These are phyloP conservation scores for Symphodus melops DNA, from an alignment of 2,113 vertebrate genomes.

Conservation along the genomic window DNA sequence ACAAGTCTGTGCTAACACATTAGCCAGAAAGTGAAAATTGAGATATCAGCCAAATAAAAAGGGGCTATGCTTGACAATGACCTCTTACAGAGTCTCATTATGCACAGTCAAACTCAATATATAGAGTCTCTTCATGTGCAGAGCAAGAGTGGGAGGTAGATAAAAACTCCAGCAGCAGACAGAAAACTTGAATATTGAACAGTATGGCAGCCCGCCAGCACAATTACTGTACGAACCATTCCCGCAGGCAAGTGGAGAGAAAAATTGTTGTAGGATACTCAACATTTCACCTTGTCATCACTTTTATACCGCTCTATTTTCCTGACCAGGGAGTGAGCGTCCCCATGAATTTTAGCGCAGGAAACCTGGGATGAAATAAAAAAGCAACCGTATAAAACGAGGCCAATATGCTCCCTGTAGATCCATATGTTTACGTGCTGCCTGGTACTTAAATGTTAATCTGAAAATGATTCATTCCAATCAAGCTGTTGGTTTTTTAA, in stretches of 20 bases:
- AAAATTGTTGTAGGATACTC: constrained; percentile 64
- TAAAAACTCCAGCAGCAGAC: constrained; percentile 21
- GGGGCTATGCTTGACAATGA: constrained; percentile 54
- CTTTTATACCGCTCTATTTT: constrained; percentile 43
- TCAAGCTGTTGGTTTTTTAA: constrained; percentile 50
- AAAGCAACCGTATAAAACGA: constrained; percentile 6
- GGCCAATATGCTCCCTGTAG: neutral
- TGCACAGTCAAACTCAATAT: constrained; percentile 37
- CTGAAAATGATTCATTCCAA: constrained; percentile 54
- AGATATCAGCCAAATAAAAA: constrained; percentile 54
- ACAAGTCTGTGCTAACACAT: neutral
- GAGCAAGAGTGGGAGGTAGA: constrained; percentile 41
- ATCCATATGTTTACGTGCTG: constrained; percentile 21
- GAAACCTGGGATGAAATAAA: constrained; percentile 11
- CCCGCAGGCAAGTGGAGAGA: constrained; percentile 42
- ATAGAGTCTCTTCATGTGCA: constrained; percentile 27
- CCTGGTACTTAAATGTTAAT: constrained; percentile 4
- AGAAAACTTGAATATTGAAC: constrained; percentile 62
- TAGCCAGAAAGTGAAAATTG: constrained; percentile 46
- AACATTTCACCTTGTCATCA: constrained; percentile 69
- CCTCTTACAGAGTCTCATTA: constrained; percentile 55
- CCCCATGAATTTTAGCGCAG: constrained; percentile 9
- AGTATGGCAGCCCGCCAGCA: constrained; percentile 63
- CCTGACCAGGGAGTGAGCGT: neutral
- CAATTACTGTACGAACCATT: constrained; percentile 65